phyloP scores from a whole-genome alignment of 2,888 invertebrate genomes.

The Machimus atricapillus region DNA sequence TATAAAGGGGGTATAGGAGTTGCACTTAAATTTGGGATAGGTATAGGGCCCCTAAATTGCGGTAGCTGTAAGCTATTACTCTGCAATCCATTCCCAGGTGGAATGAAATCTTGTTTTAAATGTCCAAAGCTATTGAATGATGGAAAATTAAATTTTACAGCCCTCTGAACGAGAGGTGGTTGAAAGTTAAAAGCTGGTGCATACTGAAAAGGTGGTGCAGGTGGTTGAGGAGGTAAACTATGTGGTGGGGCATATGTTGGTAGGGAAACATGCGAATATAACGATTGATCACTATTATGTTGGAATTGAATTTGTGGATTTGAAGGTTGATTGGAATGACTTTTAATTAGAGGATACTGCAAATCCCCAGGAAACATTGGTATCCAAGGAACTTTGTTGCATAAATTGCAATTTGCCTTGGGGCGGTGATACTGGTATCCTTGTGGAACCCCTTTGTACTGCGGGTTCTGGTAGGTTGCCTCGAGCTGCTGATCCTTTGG shows the following conservation, averaged over 20 bases:
- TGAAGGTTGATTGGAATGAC: conserved; percentile 25
- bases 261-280: conserved; percentile 12
- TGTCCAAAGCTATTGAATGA: conserved; percentile 39
- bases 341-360: conserved; percentile 50
- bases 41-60: conserved; percentile 63
- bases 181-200: conserved; percentile 46
- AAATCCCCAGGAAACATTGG: conserved; percentile 66
- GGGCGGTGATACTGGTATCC: conserved; percentile 53
- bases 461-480: conserved; percentile 45
- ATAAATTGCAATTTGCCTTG: conserved; percentile 75
- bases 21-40: conserved; percentile 71
- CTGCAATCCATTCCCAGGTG: conserved; percentile 47
- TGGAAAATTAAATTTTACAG: conserved; percentile 45
- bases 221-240: conserved; percentile 53
- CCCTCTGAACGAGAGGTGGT: conserved; percentile 44
- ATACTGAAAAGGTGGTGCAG: conserved; percentile 49
- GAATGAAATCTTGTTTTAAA: conserved; percentile 50
- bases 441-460: conserved; percentile 47
- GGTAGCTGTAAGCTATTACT: conserved; percentile 45
- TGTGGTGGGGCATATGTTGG: conserved; percentile 55
- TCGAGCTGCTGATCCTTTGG: conserved; percentile 54
- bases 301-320: conserved; percentile 39
- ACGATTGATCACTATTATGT: not conserved
- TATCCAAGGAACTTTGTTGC: conserved; percentile 83
- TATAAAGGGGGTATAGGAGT: conserved; percentile 70